Evolutionary conservation across 2,797 vertebrate species (phyloP), one percentile per base, ranked within the genome.

Genomic region (Silurus lanzhouensis): DNA sequence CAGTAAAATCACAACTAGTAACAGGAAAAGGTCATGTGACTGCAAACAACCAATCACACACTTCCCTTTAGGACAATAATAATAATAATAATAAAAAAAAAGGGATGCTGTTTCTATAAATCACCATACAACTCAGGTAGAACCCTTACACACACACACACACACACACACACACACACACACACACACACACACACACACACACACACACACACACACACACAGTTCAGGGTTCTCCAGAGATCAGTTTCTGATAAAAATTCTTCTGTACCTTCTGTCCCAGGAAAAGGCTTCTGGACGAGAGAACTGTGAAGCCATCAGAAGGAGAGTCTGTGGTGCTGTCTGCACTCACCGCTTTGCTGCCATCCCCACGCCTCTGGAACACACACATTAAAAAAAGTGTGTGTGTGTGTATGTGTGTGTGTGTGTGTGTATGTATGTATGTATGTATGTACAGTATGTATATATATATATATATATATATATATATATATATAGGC

Each of bases 251-350:
- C 31, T 76, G n/a, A 25, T 58, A 25, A 31, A 48, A 48, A 20
- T 6, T 6, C 4, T 12, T 57, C 4, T 13, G 91, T 96, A 99
- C 98, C 98, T 99, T 99, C 90, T 99, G 98, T 90, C 98, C 98
- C 84, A 99, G 96, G 90, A 99, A 99, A 85, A 99, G 96, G 90
- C 97, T 99, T 95, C 99, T 99, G 85, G 97, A 98, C 87, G 98
- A 99, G 78, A 99, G 96, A 86, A 99, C 96, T 0, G 98, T 99
- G 94, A 99, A 98, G 85, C 97, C 97, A 27, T 98, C 97, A 0
- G 95, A 93, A 1, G 96, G 95, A 1, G 95, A 96, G 85, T 99
- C 97, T 1, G 97, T 98, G 60, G 97, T 98, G 91, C 98, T 98
- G 93, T 98, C 98, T 4, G 97, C 97, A 8, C 95, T 97, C 79